These are phyloP conservation scores for Sigmodon hispidus DNA, from an alignment of 2,113 vertebrate genomes.

Conservation along the genomic window DNA sequence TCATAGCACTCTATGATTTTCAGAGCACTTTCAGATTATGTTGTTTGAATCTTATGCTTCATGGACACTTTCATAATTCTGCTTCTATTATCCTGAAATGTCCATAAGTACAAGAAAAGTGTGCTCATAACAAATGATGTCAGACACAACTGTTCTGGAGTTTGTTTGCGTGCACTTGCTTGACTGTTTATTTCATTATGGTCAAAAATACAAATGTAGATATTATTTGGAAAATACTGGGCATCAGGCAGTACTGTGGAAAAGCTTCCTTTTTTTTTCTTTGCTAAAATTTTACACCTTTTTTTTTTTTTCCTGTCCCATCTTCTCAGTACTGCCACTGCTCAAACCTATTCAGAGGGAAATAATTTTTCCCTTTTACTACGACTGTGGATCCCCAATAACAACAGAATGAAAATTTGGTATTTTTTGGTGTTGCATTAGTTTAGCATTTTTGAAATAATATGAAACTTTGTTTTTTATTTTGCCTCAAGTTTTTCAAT, in stretches of 20 bases:
- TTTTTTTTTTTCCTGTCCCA: neutral
- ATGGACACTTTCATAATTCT: conserved; percentile 41
- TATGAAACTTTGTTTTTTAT: neutral
- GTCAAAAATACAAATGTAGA: conserved; percentile 32
- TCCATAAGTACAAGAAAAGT: neutral
- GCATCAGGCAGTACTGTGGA: neutral
- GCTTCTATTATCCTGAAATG: conserved; percentile 53
- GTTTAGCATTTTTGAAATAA: conserved; percentile 14
- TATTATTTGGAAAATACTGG: neutral
- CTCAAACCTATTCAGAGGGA: conserved; percentile 43
- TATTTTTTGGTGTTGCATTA: conserved; percentile 13
- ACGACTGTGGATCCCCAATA: conserved; percentile 16
- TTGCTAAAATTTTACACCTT: neutral
- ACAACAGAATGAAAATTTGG: neutral
- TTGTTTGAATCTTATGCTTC: conserved; percentile 55
- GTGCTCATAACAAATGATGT: neutral
- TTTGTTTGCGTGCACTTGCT: neutral
- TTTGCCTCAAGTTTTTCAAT: conserved; percentile 36
- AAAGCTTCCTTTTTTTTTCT: neutral
- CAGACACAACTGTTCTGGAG: neutral
- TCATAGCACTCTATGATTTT: conserved; percentile 23
- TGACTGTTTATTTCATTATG: conserved; percentile 42
- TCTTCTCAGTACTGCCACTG: neutral
- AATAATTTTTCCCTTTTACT: neutral
- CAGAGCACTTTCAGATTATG: conserved; percentile 49